Base-by-base conservation (phyloP, 2,113 vertebrate genomes). In the Rhynchomys soricoides region DNA sequence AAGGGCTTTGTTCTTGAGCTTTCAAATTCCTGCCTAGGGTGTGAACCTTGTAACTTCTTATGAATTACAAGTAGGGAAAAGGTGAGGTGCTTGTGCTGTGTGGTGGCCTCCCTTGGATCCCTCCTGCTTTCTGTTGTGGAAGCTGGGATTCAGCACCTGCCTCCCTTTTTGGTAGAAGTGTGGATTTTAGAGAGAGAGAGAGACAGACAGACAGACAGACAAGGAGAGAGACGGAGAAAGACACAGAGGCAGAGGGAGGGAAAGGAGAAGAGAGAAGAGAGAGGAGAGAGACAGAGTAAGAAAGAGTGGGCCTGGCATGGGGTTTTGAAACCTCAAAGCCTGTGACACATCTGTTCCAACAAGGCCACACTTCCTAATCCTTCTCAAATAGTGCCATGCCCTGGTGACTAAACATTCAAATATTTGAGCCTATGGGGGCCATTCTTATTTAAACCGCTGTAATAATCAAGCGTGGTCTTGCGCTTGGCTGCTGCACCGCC, bases 1-100 rank as follows among this genome's bases (percentile, higher is more conserved):
- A 21, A 89, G 66, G 50, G 9, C 37, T 43, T 87, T 77, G 73
- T 22, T 22, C 71, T 75, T 93, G 70, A 74, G 37, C 19, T 75
- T 90, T 45, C 59, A 68, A 48, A 50, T 77, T 93, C 45, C n/a
- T 86, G 78, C 48, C 59, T 97, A 77, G 29, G 45, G 29, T 90
- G 48, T 66, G 81, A 90, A 68, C 22, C 55, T 82, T 21, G 24
- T 13, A 26, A 43, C 34, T 37, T 79, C 59, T 70, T 91, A 59
- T 71, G 91, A 94, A 85, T 59, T 22, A 75, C 29, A 24, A 55
- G 43, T 37, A 45, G 71, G 62, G 75, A 81, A 34, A 64, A 5
- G 12, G 9, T 62, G 55, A 6, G 16, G 52, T 31, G 89, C 78
- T 70, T 29, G 79, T 40, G 24, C 3, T 43, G 24, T 9, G n/a